Evolutionary conservation across 2,113 vertebrate species (phyloP).

Genomic region (crab-eating macaque (Macaca fascicularis)): T2T-MFA8v1.1 NC_088389.1:80951001-80951500

Average conservation of each 20-base stretch:
- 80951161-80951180: not conserved
- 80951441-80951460: not conserved
- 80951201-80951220: not conserved
- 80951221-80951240: not conserved
- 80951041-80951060: not conserved
- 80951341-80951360: not conserved
- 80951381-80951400: not conserved
- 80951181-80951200: slow-evolving; percentile 1
- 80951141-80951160: not conserved
- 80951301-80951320: not conserved
- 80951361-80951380: not conserved
- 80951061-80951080: rapidly evolving
- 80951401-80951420: not conserved
- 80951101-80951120: not conserved
- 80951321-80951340: not conserved
- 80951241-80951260: not conserved
- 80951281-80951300: not conserved
- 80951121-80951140: not conserved
- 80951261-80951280: not conserved
- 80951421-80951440: not conserved
- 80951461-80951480: not conserved
- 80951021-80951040: not conserved
- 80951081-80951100: not conserved
- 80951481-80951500: not conserved
- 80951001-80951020: not conserved